Evolutionary conservation across 2,888 invertebrate genomes (phyloP).

Genomic region (Pedicia rivosa): DNA sequence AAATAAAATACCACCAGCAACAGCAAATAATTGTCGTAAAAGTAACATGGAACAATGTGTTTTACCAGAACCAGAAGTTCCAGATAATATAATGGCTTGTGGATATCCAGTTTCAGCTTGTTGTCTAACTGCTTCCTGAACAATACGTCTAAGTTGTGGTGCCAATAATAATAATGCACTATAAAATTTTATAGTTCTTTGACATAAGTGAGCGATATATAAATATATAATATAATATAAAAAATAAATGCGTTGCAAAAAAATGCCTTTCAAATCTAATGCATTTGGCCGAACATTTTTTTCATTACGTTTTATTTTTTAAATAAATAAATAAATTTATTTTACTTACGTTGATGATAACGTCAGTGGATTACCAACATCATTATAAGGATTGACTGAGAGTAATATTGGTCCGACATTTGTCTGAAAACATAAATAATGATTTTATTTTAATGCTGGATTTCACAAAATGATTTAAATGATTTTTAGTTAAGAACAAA

Average conservation of each 20-base stretch:
- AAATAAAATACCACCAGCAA: too few species aligned
- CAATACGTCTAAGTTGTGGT: slow-evolving; percentile 73
- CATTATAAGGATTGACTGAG: slow-evolving; percentile 78
- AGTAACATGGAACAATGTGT: slow-evolving; percentile 85
- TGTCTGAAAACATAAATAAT: slow-evolving; percentile 45
- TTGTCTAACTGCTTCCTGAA: slow-evolving; percentile 82
- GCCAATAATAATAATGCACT: slow-evolving; percentile 53
- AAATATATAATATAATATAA: too few species aligned
- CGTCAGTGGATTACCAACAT: slow-evolving; percentile 75
- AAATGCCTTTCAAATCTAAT: too few species aligned
- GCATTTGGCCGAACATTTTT: too few species aligned
- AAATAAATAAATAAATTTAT: too few species aligned
- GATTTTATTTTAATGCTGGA: too few species aligned
- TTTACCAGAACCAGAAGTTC: slow-evolving; percentile 85
- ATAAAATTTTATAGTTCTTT: too few species aligned
- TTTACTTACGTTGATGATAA: slow-evolving; percentile 65
- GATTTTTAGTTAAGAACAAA: too few species aligned
- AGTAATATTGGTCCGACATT: slow-evolving; percentile 84
- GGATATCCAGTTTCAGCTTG: slow-evolving; percentile 92
- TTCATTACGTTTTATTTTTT: too few species aligned
- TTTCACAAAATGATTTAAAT: too few species aligned
- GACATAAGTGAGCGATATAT: too few species aligned
- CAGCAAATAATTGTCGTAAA: slow-evolving; percentile 78
- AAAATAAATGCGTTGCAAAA: too few species aligned
- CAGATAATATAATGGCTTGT: slow-evolving; percentile 84